phyloP scores from a whole-genome alignment of 1,140 invertebrate genomes.

The Ridgeia piscesae region DNA sequence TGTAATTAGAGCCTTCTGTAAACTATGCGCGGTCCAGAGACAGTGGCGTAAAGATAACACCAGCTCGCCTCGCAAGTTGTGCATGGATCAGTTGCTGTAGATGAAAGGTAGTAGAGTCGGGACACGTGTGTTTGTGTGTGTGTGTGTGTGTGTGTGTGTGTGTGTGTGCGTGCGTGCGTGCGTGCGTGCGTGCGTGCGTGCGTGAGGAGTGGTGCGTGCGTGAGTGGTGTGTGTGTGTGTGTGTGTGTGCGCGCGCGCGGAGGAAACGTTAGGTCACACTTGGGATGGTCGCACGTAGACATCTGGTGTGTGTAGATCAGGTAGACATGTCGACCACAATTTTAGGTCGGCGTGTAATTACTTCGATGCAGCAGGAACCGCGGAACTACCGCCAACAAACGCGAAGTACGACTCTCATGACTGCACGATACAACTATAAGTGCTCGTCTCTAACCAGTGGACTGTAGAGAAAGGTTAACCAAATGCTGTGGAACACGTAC shows the following conservation, averaged over 20 bases:
- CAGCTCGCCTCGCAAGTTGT: background rate
- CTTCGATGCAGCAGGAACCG: too few species aligned
- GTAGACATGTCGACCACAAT: too few species aligned
- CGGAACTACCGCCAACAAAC: too few species aligned
- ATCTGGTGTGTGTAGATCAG: too few species aligned
- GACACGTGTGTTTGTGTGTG: background rate
- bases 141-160: conserved; percentile 22
- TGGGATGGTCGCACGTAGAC: too few species aligned
- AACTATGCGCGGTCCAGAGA: background rate
- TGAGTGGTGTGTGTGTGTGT: conserved; percentile 11
- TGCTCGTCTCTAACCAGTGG: too few species aligned
- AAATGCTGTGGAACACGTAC: too few species aligned
- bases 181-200: conserved; percentile 23
- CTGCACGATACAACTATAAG: too few species aligned
- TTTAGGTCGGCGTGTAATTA: too few species aligned
- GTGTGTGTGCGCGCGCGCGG: background rate
- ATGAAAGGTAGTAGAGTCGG: background rate
- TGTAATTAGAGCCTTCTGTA: background rate
- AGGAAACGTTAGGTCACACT: too few species aligned
- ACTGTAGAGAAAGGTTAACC: too few species aligned
- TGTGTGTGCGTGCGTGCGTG: conserved; percentile 13
- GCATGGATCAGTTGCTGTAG: background rate
- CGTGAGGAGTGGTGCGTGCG: conserved; percentile 21
- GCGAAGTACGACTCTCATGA: too few species aligned
- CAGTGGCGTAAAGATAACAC: background rate